A percentile compares a stretch with the other conserved stretches of the same genome.
phyloP scores from a whole-genome alignment of 2,888 invertebrate species.

The Cryptops parisi region DNA sequence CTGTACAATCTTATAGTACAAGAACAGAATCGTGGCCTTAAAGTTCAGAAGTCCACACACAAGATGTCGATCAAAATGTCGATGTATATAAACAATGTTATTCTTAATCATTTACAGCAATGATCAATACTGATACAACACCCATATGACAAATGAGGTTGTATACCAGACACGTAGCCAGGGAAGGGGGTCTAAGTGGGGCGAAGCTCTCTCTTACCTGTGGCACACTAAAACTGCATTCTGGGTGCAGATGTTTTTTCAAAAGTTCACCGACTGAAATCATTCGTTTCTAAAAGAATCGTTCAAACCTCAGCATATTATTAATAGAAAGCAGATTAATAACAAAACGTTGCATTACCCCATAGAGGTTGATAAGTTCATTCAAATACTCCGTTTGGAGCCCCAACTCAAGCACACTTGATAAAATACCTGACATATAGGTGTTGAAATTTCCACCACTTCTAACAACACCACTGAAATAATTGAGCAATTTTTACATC shows the following conservation, averaged over 20 bases:
- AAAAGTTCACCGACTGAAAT: slow-evolving; percentile 29
- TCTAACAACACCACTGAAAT: slow-evolving; percentile 35
- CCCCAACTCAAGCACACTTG: slow-evolving; percentile 32
- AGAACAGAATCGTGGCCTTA: too few relatives aligned
- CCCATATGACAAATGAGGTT: too few relatives aligned
- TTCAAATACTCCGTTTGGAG: slow-evolving; percentile 37
- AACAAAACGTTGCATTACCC: slow-evolving; percentile 23
- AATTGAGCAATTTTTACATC: not conserved
- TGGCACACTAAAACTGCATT: slow-evolving; percentile 35
- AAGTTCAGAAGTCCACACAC: too few relatives aligned
- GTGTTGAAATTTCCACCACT: slow-evolving; percentile 48
- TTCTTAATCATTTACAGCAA: too few relatives aligned
- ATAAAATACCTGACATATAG: slow-evolving; percentile 42
- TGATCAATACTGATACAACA: too few relatives aligned
- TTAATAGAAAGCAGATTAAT: not conserved
- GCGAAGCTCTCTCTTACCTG: too few relatives aligned
- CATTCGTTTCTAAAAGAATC: not conserved
- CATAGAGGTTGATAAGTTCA: slow-evolving; percentile 26
- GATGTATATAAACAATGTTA: too few relatives aligned
- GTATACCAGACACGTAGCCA: too few relatives aligned
- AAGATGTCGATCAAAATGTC: too few relatives aligned
- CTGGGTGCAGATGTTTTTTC: slow-evolving; percentile 32
- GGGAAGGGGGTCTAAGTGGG: too few relatives aligned
- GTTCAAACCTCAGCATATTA: too few relatives aligned
- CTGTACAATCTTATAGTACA: too few relatives aligned